Evolutionary conservation across 2,888 invertebrate species (phyloP).

Genomic region (Tinea semifulvella): DNA sequence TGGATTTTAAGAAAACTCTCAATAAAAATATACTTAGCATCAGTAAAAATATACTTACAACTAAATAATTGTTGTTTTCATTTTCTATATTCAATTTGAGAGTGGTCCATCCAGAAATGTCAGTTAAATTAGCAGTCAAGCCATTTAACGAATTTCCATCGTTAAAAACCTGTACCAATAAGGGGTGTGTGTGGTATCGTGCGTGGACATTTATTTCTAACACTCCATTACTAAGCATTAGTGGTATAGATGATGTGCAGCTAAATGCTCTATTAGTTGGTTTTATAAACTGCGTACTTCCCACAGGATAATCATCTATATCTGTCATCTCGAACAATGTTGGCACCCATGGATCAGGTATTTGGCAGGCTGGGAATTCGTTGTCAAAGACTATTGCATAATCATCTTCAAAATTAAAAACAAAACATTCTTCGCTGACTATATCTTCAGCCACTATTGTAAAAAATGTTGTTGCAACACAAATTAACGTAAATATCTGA

Average conservation of each 20-base stretch:
- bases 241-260: neutral
- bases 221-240: neutral
- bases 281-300: neutral
- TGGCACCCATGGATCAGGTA: too few relatives aligned
- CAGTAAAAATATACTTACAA: too few relatives aligned
- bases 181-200: neutral
- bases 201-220: neutral
- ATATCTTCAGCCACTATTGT: neutral
- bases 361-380: neutral
- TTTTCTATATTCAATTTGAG: neutral
- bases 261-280: neutral
- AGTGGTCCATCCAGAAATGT: neutral
- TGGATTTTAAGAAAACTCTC: too few relatives aligned
- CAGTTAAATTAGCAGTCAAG: neutral
- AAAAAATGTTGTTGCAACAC: neutral
- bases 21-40: too few relatives aligned
- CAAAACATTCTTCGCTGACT: neutral
- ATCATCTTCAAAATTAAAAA: conserved; percentile 2
- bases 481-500: neutral
- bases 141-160: neutral
- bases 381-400: neutral
- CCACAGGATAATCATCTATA: neutral
- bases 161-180: neutral
- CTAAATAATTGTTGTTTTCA: neutral
- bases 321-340: too few relatives aligned